Evolutionary conservation across 2,113 vertebrate genomes (phyloP).

Genomic region (Nicator chloris): DNA sequence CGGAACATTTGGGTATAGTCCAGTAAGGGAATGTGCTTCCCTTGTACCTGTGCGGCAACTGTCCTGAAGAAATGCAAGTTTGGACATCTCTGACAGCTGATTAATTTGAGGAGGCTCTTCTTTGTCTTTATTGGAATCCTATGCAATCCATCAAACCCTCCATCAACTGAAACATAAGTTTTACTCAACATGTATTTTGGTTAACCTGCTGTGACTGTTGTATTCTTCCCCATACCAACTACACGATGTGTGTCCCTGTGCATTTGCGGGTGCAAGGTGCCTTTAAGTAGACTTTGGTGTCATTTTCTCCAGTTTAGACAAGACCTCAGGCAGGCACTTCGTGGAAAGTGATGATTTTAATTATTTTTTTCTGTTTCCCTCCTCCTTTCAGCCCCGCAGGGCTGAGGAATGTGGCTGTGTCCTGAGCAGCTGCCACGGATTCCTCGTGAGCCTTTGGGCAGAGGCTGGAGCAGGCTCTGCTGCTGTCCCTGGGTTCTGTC

Average conservation of each 20-base stretch:
- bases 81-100: background rate
- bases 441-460: background rate
- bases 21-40: background rate
- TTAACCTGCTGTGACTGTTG: background rate
- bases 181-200: background rate
- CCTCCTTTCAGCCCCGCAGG: accelerated
- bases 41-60: background rate
- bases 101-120: background rate
- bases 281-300: background rate
- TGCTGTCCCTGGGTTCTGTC: background rate
- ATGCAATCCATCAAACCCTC: background rate
- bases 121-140: background rate
- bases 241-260: background rate
- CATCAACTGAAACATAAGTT: background rate
- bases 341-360: background rate
- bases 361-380: too few relatives aligned
- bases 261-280: background rate
- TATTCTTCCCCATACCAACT: accelerated
- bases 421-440: background rate
- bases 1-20: background rate
- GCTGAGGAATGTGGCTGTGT: background rate
- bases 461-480: background rate
- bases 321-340: background rate
- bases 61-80: background rate
- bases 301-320: background rate